phyloP scores from a whole-genome alignment of 1,140 invertebrate species.

The Lepidotrigona ventralis region DNA sequence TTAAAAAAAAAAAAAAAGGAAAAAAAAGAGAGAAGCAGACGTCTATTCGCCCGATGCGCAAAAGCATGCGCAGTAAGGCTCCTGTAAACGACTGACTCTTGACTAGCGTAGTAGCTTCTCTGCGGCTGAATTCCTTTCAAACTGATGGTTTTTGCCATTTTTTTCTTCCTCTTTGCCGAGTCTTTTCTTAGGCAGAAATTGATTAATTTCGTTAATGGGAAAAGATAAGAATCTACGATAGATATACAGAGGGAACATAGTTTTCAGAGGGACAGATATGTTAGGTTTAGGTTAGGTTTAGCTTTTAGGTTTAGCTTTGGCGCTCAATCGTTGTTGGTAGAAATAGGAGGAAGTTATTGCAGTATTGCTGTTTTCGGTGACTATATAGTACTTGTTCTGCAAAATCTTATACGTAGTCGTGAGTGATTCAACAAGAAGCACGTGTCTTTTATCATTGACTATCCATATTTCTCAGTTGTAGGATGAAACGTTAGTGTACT shows the following conservation, averaged over 20 bases:
- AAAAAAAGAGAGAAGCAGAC: neutral
- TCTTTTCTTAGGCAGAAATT: neutral
- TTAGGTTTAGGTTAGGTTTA: too few species aligned
- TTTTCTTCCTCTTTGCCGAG: too few species aligned
- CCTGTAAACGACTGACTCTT: neutral
- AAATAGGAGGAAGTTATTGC: constrained; percentile 4
- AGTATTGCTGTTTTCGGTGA: neutral
- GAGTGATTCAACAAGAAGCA: neutral
- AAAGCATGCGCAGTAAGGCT: constrained; percentile 11
- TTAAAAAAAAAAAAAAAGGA: too few species aligned
- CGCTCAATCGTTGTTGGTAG: too few species aligned
- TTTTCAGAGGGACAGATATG: neutral
- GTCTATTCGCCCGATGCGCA: constrained; percentile 14
- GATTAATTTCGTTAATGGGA: neutral
- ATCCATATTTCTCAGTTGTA: neutral
- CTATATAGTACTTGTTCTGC: neutral
- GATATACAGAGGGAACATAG: too few species aligned
- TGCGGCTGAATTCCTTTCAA: neutral
- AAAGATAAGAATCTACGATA: neutral
- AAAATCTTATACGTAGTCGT: too few species aligned
- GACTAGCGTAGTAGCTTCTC: neutral
- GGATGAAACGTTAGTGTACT: neutral
- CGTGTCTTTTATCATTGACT: neutral
- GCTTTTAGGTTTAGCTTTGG: too few species aligned
- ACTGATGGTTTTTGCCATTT: neutral